Percentiles rank a stretch among this genome's conserved stretches.
Conservation (phyloP, 2,888 invertebrate species). For the Sinhomidia bicolor region DNA sequence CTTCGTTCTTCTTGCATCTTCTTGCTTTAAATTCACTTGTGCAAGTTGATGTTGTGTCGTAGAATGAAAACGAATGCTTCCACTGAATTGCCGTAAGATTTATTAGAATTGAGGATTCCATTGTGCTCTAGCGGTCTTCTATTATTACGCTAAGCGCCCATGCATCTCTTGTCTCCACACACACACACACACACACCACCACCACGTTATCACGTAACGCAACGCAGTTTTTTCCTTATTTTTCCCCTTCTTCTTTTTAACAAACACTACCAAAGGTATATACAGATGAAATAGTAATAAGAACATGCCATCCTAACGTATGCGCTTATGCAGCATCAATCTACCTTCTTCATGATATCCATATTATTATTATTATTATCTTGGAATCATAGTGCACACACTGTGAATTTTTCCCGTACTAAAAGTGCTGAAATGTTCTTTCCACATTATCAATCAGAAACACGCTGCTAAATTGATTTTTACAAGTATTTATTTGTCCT, state of each 20-base stretch:
- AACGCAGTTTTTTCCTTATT: conserved; percentile 24
- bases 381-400: conserved; percentile 13
- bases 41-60: conserved; percentile 44
- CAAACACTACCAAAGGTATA: conserved; percentile 1
- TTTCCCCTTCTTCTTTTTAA: conserved; percentile 10
- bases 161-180: conserved; percentile 34
- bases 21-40: conserved; percentile 59
- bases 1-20: conserved; percentile 6
- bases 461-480: conserved; percentile 29
- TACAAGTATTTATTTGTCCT: conserved; percentile 23
- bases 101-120: conserved; percentile 68
- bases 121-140: conserved; percentile 48
- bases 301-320: neutral
- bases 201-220: conserved; percentile 3
- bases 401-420: neutral
- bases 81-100: conserved; percentile 62
- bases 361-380: neutral
- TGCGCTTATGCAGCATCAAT: neutral
- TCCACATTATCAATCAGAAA: neutral
- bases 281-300: neutral
- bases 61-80: conserved; percentile 52
- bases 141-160: conserved; percentile 61
- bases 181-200: neutral
- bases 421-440: neutral
- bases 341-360: conserved; percentile 16